Conservation (phyloP, 2,113 vertebrate species). For the Capreolus pygargus region DNA sequence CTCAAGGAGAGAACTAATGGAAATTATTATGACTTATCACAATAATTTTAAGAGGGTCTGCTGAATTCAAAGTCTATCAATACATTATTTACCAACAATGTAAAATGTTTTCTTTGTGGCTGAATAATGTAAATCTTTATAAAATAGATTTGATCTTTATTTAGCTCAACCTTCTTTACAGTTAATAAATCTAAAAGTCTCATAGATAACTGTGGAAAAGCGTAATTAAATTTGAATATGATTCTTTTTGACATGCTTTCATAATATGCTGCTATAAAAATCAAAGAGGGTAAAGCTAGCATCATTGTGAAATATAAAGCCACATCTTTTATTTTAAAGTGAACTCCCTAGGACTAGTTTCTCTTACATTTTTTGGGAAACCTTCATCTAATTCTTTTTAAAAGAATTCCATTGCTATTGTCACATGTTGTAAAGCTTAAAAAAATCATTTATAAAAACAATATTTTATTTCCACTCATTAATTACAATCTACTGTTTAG, state of each 20-base stretch:
- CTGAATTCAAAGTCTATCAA: neutral
- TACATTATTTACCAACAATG: neutral
- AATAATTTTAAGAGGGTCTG: neutral
- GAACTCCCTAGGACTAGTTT: neutral
- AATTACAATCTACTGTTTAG: neutral
- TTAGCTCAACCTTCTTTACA: neutral
- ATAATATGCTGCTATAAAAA: neutral
- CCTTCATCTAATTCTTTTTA: neutral
- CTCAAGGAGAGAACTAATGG: neutral
- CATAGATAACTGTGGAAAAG: neutral
- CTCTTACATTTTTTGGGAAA: neutral
- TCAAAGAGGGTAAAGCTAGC: neutral
- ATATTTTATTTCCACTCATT: neutral
- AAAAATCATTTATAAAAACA: neutral
- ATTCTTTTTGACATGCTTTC: neutral
- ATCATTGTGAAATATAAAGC: neutral
- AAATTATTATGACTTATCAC: neutral
- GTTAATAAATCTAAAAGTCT: neutral
- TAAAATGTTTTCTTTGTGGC: neutral
- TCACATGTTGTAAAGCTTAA: neutral
- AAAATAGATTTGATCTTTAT: neutral
- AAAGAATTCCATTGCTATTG: neutral
- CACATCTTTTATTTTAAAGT: neutral
- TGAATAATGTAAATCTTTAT: neutral
- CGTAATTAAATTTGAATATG: neutral